These are phyloP conservation scores for Gnatocerus cornutus DNA, from an alignment of 2,888 invertebrate species.

Conservation along the genomic window DNA sequence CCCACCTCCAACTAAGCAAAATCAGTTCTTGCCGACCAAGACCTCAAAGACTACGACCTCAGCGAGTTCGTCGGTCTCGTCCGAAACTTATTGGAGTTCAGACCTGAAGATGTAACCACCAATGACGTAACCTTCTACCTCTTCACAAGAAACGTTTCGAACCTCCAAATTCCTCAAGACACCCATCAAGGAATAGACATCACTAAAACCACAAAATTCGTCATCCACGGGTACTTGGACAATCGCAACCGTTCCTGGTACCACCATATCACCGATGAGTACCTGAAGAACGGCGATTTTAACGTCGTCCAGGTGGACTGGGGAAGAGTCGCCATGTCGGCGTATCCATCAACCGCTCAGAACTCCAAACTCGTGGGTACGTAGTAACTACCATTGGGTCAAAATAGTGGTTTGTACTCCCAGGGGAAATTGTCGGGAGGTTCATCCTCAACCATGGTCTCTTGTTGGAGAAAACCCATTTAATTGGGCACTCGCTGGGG, in stretches of 20 bases:
- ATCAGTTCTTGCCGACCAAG: not conserved
- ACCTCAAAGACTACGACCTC: slow-evolving; percentile 19
- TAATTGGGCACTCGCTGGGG: slow-evolving; percentile 67
- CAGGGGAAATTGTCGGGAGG: slow-evolving; percentile 57
- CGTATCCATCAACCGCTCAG: slow-evolving; percentile 63
- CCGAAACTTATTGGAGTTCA: not conserved
- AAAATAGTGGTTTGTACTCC: not conserved
- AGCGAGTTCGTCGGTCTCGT: not conserved
- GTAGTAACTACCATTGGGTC: not conserved
- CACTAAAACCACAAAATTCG: slow-evolving; percentile 63
- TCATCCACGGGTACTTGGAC: slow-evolving; percentile 72
- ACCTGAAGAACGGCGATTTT: slow-evolving; percentile 67
- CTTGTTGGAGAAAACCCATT: slow-evolving; percentile 57
- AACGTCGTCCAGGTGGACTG: slow-evolving; percentile 74
- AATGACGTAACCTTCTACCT: slow-evolving; percentile 28
- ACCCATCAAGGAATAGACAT: not conserved
- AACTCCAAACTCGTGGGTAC: slow-evolving; percentile 57
- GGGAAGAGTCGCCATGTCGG: slow-evolving; percentile 64
- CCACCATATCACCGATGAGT: slow-evolving; percentile 66
- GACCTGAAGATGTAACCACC: slow-evolving; percentile 14
- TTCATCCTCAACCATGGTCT: slow-evolving; percentile 57
- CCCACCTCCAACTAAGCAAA: not conserved
- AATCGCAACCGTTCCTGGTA: slow-evolving; percentile 65
- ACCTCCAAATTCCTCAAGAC: not conserved
- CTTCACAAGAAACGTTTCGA: slow-evolving; percentile 8